Evolutionary conservation across 2,888 invertebrate genomes (phyloP).

Genomic region (Trichogramma dendrolimi): DNA sequence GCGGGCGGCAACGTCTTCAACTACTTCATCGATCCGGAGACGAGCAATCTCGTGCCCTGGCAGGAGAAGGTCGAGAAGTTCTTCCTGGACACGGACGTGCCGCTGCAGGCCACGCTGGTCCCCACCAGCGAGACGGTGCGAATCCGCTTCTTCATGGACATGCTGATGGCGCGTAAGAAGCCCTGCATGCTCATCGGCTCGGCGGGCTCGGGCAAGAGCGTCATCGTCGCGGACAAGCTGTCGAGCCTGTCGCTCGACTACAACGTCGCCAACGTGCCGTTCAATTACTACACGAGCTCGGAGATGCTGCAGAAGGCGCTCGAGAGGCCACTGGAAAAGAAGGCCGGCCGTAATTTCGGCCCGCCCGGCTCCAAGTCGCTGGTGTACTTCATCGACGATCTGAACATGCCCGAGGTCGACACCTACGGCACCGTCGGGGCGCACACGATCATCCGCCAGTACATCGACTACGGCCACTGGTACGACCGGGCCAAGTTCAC

Average conservation of each 20-base stretch:
- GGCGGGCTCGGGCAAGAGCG: conserved; percentile 89
- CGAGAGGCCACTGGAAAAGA: conserved; percentile 90
- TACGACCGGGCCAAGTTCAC: conserved; percentile 83
- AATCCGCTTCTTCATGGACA: conserved; percentile 80
- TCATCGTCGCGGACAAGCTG: conserved; percentile 82
- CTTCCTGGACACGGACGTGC: conserved; percentile 81
- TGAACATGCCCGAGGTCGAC: conserved; percentile 97
- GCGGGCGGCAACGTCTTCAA: conserved; percentile 78
- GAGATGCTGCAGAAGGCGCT: conserved; percentile 84
- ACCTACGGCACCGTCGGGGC: conserved; percentile 92
- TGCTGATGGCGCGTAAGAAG: conserved; percentile 70
- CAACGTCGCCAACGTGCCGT: conserved; percentile 82
- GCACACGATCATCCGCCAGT: conserved; percentile 87
- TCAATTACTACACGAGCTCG: conserved; percentile 93
- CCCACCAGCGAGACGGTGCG: conserved; percentile 87
- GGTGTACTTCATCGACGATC: conserved; percentile 91
- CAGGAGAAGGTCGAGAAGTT: conserved; percentile 73
- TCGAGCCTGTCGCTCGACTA: conserved; percentile 70
- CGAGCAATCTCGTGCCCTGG: conserved; percentile 85
- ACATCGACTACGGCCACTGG: conserved; percentile 93
- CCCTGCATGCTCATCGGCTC: conserved; percentile 89
- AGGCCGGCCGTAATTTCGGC: conserved; percentile 88
- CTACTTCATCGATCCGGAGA: conserved; percentile 82
- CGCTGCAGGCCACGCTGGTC: conserved; percentile 80
- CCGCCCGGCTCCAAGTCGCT: conserved; percentile 89